A percentile compares a stretch with the other conserved stretches of the same genome.
Evolutionary conservation across 2,113 vertebrate species (phyloP).

Genomic region (Cheirogaleus medius): DNA sequence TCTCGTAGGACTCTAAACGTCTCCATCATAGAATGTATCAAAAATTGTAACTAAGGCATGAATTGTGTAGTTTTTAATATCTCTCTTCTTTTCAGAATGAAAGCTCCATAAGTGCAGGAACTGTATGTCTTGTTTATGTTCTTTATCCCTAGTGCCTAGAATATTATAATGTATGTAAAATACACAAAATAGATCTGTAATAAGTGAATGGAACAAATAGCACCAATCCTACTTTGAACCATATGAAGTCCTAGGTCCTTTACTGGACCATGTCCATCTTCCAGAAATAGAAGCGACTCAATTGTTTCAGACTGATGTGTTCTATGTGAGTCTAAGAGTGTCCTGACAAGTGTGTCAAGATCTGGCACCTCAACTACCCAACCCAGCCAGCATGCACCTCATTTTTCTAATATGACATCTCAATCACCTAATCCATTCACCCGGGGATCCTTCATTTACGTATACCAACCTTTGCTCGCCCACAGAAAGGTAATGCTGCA

Average conservation of each 20-base stretch:
- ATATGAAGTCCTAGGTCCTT: background rate
- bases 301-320: background rate
- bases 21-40: background rate
- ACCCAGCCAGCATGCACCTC: background rate
- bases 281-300: background rate
- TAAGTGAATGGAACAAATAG: background rate
- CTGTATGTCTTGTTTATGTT: background rate
- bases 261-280: background rate
- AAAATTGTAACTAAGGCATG: background rate
- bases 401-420: background rate
- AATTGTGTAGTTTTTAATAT: background rate
- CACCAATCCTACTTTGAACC: background rate
- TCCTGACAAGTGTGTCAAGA: background rate
- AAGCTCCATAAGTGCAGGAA: background rate
- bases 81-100: background rate
- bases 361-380: background rate
- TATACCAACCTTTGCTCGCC: background rate
- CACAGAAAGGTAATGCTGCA: background rate
- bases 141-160: background rate
- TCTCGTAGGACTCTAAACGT: slow-evolving; percentile 1
- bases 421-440: background rate
- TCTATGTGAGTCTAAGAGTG: background rate
- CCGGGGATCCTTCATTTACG: background rate
- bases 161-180: background rate
- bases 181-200: background rate